phyloP scores from a whole-genome alignment of 2,113 vertebrate genomes.

The Limnothrissa miodon region DNA sequence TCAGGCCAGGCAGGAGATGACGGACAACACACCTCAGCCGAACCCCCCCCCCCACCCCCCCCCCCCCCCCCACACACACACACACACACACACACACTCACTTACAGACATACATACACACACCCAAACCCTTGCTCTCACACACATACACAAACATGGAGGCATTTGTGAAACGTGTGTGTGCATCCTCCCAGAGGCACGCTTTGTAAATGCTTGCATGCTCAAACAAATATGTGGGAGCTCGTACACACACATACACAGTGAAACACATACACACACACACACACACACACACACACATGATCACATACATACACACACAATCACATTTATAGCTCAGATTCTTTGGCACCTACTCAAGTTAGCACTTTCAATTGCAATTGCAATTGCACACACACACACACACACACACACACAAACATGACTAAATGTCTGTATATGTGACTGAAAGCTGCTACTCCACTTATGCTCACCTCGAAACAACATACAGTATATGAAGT shows the following conservation, averaged over 20 bases:
- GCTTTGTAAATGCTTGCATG: neutral
- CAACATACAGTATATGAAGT: no score
- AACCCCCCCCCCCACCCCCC: no score
- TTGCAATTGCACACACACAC: no score
- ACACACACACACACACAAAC: neutral
- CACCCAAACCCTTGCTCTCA: neutral
- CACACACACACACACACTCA: constrained; percentile 22
- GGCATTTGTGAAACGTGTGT: neutral
- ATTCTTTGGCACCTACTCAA: no score
- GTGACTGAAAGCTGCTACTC: neutral
- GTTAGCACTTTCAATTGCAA: no score
- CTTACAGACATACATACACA: constrained; percentile 21
- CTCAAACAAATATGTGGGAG: constrained; percentile 9
- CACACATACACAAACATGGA: neutral
- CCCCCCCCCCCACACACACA: no score
- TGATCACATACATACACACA: neutral
- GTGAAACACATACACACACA: neutral
- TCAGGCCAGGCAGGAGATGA: constrained; percentile 29
- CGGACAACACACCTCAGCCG: constrained; percentile 25
- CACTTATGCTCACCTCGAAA: neutral
- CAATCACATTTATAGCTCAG: neutral
- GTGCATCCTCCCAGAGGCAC: constrained; percentile 2
- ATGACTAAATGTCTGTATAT: no score
- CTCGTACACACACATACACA: neutral
- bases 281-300: neutral